These are phyloP conservation scores for Pseudochirops corinnae DNA, from an alignment of 2,797 vertebrate genomes.

Conservation along the genomic window DNA sequence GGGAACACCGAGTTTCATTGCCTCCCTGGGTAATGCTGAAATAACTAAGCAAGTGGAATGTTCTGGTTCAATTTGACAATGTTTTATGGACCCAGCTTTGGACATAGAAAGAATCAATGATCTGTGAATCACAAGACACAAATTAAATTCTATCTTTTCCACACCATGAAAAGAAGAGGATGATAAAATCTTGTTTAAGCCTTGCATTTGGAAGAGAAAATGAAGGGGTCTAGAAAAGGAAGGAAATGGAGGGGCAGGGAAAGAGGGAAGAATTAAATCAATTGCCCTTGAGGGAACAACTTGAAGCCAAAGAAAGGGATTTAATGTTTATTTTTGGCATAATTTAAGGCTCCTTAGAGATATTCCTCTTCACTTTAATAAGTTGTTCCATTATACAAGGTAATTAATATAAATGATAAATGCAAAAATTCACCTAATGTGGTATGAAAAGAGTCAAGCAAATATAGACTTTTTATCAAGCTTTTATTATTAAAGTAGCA, in stretches of 20 bases:
- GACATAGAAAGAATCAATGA: neutral
- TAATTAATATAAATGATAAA: constrained; percentile 15
- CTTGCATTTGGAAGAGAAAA: neutral
- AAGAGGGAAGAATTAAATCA: neutral
- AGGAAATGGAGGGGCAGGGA: too few relatives aligned
- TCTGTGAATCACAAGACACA: neutral
- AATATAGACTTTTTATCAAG: neutral
- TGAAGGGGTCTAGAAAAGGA: neutral
- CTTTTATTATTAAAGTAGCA: constrained; percentile 11
- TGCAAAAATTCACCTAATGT: neutral
- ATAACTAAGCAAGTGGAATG: neutral
- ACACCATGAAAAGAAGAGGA: neutral
- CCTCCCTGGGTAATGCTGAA: neutral
- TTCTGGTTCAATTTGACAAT: neutral
- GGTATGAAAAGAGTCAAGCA: neutral
- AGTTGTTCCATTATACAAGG: constrained; percentile 12
- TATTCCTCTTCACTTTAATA: constrained; percentile 9
- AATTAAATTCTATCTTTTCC: neutral
- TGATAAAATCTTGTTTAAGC: neutral
- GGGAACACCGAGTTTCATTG: neutral
- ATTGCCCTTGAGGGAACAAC: neutral
- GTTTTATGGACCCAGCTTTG: neutral
- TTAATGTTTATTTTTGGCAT: constrained; percentile 23
- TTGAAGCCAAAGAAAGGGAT: constrained; percentile 12
- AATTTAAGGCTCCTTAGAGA: neutral